A percentile compares a stretch with the other conserved stretches of the same genome.
Conservation (phyloP, 2,113 vertebrate species). For the Oncorhynchus kisutch region DNA sequence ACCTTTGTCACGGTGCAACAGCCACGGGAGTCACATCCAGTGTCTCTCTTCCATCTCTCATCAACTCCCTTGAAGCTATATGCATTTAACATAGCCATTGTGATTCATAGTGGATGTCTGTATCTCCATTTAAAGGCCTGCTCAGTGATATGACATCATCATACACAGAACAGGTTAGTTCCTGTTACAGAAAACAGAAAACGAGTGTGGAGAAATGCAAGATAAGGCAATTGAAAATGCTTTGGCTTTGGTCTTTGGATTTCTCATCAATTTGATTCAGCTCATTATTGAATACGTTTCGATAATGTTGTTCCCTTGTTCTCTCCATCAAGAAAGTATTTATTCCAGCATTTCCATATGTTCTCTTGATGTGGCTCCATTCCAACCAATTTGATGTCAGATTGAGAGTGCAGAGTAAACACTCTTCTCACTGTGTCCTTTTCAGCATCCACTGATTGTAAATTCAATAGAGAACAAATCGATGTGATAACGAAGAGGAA, state of each 20-base stretch:
- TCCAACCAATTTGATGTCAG: constrained; percentile 18
- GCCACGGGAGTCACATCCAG: too few species aligned
- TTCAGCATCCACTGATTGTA: constrained; percentile 25
- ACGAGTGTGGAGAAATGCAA: too few species aligned
- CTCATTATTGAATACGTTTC: background rate
- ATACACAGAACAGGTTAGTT: too few species aligned
- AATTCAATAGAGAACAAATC: constrained; percentile 30
- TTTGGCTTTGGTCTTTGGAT: background rate
- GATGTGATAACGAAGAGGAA: constrained; percentile 1
- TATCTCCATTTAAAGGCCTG: too few species aligned
- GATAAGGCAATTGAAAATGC: background rate
- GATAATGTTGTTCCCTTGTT: background rate
- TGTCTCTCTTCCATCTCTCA: too few species aligned
- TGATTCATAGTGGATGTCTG: too few species aligned
- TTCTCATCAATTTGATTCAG: background rate
- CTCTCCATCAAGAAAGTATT: background rate
- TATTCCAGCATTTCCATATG: background rate
- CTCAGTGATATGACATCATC: too few species aligned
- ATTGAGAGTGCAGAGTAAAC: constrained; percentile 8
- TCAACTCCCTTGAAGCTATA: too few species aligned
- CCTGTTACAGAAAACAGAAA: too few species aligned
- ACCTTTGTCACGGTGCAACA: too few species aligned
- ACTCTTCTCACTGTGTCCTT: constrained; percentile 20
- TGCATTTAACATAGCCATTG: too few species aligned
- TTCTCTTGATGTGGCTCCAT: constrained; percentile 14